A percentile compares a stretch with the other conserved stretches of the same genome.
Conservation (phyloP, 2,113 vertebrate genomes). For the Acrocephalus kingi region DNA sequence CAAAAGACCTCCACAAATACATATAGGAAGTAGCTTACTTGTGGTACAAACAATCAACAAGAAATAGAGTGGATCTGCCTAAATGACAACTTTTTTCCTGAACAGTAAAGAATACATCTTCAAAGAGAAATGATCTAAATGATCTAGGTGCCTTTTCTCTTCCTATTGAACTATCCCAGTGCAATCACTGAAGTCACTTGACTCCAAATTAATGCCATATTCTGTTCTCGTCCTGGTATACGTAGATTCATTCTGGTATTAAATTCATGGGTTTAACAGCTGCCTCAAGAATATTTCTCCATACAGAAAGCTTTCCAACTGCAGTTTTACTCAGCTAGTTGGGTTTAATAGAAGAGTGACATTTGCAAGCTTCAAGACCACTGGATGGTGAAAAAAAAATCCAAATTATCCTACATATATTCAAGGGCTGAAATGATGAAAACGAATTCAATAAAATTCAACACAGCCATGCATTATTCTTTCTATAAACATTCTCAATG, state of each 20-base stretch:
- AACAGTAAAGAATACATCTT: background rate
- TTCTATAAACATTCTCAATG: background rate
- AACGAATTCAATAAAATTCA: background rate
- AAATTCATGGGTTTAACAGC: background rate
- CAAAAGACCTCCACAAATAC: background rate
- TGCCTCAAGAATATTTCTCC: background rate
- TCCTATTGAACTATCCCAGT: background rate
- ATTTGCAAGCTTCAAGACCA: background rate
- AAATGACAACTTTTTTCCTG: background rate
- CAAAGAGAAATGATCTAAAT: background rate
- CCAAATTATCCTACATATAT: background rate
- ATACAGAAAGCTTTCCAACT: background rate
- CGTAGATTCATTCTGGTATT: background rate
- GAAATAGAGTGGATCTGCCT: background rate
- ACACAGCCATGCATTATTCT: background rate
- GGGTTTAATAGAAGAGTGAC: background rate
- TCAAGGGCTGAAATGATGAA: background rate
- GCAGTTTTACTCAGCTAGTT: background rate
- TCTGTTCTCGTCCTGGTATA: no score
- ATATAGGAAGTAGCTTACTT: background rate
- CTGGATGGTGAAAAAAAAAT: background rate
- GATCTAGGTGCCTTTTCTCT: background rate
- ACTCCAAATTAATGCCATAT: background rate
- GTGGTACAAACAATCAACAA: background rate
- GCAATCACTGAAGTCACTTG: background rate